Evolutionary conservation across 2,888 invertebrate genomes (phyloP), one percentile per base, ranked within the genome.

Genomic region (Callyntrura sp.): DNA sequence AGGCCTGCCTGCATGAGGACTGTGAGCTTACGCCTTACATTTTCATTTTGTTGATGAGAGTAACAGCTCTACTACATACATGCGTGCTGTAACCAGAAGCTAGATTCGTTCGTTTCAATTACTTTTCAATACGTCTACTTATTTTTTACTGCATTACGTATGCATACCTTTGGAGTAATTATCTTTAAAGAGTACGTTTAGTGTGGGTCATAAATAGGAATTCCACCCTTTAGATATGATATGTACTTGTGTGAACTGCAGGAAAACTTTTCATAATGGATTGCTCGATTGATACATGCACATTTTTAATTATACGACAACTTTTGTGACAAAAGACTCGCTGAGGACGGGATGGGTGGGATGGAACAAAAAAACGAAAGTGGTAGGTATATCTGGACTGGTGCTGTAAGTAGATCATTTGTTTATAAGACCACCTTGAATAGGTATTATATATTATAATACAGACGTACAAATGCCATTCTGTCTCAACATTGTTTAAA

Each of bases 351-450:
- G 35, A 4, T 35, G 35, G 35, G n/a, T n/a, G n/a, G 45, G 17
- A 81, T 60, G n/a, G n/a, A n/a, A 81, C 11, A 12, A 62, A 82
- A 83, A 68, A 68, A 68, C 51, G 23, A 83, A 51, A 48, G 48
- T 68, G 25, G 83, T 68, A 51, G 83, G 83, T 55, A 35, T 35
- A 83, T 55, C 68, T 28, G 8, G 68, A 43, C 68, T 43, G n/a
- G 17, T 35, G n/a, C 11, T 43, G 60, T 17, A 70, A 70, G 43
- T 70, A 68, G 68, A 68, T 68, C 51, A 25, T 23, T 62, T 28
- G 17, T 23, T 62, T 28, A 11, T 55, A 55, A 55, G 85, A 51
- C 78, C 79, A 86, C 79, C 86, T 86, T 86, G 86, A 86, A 86
- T 65, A 51, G 78, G 28, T 35, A 79, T 86, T 65, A 86, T 65